Base-by-base conservation (phyloP, 2,113 vertebrate species). In the Australoheros scitulus region DNA sequence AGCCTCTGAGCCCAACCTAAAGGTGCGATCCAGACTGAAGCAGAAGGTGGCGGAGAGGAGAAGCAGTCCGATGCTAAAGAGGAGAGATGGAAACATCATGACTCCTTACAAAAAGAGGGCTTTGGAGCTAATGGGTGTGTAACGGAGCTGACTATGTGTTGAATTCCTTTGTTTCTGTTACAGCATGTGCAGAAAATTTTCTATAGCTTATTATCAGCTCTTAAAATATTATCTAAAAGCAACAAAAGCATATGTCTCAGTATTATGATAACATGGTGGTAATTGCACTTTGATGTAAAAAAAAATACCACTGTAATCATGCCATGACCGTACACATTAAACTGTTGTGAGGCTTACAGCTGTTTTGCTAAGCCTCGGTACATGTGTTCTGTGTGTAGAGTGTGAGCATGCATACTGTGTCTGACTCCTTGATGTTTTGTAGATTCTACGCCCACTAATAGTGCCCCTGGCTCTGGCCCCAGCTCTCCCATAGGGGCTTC, bases 1-100 rank as follows among this genome's bases (percentile, higher is more conserved):
- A 99, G 98, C 98, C 80, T 99, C 98, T 29, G 98, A 99, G 95
- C 98, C 98, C 56, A 99, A 99, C 95, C 95, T 99, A 95, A 99
- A 99, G 95, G 97, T 99, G 91, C 97, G 98, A 82, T 99, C 98
- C 89, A 96, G 98, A 89, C 97, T 99, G 97, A 99, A 99, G 96
- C 98, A 99, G 92, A 99, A 99, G 91, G 98, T 99, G 88, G 97
- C 98, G 64, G 98, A 99, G 94, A 97, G 98, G 90, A 97, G 98
- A 94, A 99, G 98, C 94, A 99, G 98, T 80, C 98, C 98, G 13
- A 96, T 99, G 94, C 96, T 99, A 68, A 97, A 97, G 92, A 96
- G 97, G 92, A 98, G 97, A 95, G 98, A 99, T 81, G 97, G 97
- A 93, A 97, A 94, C 87, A 93, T 97, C 63, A 95, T 97, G 92